phyloP scores from a whole-genome alignment of 2,888 invertebrate genomes.

The Troglohyphantes excavatus region DNA sequence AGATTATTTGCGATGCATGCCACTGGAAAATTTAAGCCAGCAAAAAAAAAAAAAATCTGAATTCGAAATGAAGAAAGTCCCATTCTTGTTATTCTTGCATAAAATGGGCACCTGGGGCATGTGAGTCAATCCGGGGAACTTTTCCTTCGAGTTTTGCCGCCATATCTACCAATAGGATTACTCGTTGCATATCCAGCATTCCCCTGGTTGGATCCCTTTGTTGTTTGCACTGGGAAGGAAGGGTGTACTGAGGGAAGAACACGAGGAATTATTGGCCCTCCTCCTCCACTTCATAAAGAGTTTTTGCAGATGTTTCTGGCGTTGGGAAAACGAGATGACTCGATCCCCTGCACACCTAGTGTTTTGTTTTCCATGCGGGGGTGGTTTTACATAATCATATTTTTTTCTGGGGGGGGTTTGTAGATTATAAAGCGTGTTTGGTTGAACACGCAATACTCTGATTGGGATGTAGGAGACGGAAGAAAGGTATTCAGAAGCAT shows the following conservation, averaged over 20 bases:
- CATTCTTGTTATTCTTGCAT: constrained; percentile 78
- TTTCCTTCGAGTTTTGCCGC: constrained; percentile 41
- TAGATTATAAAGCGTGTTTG: constrained; percentile 37
- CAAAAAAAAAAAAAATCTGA: constrained; percentile 49
- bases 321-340: constrained; percentile 64
- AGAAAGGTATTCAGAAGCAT: background rate
- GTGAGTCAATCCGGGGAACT: constrained; percentile 73
- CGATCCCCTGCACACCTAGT: background rate
- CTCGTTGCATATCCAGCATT: constrained; percentile 30
- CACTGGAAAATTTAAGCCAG: constrained; percentile 74
- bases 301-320: constrained; percentile 73
- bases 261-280: constrained; percentile 68
- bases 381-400: constrained; percentile 75
- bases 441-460: background rate
- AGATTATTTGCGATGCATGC: constrained; percentile 73
- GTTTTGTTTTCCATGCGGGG: constrained; percentile 38
- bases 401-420: constrained; percentile 16
- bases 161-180: constrained; percentile 71
- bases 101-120: constrained; percentile 78
- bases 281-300: constrained; percentile 68
- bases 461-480: constrained; percentile 15
- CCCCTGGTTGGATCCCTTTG: constrained; percentile 57
- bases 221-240: constrained; percentile 46
- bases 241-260: constrained; percentile 53
- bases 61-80: constrained; percentile 44